Evolutionary conservation across 2,888 invertebrate species (phyloP), one percentile per base, ranked within the genome.

Genomic region (Nasonia oneida): DNA sequence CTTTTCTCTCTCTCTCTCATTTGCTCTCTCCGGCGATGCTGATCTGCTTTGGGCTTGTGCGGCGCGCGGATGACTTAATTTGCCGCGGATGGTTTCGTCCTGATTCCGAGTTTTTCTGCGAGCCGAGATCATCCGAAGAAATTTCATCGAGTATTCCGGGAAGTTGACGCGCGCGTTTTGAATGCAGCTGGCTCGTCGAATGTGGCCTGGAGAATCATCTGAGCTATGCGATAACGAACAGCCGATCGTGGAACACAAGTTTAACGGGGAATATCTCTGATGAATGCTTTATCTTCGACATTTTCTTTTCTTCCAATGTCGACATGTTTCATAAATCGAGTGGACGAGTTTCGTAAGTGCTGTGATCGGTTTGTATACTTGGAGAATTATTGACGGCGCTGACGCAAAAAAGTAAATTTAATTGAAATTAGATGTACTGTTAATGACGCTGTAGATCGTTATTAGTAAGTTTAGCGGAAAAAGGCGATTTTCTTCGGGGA

Each of bases 31-130:
- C 23, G 23, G 5, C 3, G 67, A 67, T 67, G 67, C 67, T 67
- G 67, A 67, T 67, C 23, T 67, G 67, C 33, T 67, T 33, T 67
- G 47, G 47, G 57, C n/a, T n/a, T 61, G 53, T 18, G 8, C 47
- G 5, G 12, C 8, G 42, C 42, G 73, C 1, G 67, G 67, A 67
- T 67, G 33, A 67, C 67, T 67, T 67, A 33, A 67, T 33, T 67
- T 15, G 14, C 67, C 29, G 67, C 47, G 23, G 47, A 71, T 42
- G 73, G 23, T 42, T 39, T 23, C 39, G 18, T 47, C 73, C 47
- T 39, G 47, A 73, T 73, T 73, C 39, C 42, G n/a, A 73, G 23
- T 73, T 73, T 42, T 73, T 73, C 73, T 23, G n/a, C 18, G 37
- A n/a, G 23, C 42, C 37, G n/a, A n/a, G 47, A 73, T 73, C 23